These are phyloP conservation scores for Haliclystus octoradiatus DNA, from an alignment of 30 jellyfish, hydroid and myxozoan species.

Conservation along the genomic window DNA sequence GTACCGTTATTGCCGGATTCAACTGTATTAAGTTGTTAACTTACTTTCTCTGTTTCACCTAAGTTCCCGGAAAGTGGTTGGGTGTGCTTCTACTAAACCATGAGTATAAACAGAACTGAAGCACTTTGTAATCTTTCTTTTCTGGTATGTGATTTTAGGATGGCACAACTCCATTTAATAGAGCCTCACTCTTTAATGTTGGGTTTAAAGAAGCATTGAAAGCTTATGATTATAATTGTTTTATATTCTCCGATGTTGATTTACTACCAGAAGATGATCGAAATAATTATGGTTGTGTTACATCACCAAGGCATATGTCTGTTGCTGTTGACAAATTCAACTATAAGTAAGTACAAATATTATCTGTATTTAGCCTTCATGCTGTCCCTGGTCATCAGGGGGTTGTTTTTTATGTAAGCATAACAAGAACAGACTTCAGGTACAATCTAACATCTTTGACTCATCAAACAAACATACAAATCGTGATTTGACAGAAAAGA, in stretches of 20 bases:
- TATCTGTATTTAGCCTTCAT: not conserved
- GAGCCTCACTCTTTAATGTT: constrained; percentile 91
- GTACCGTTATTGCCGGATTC: too few relatives aligned
- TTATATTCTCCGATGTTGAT: constrained; percentile 87
- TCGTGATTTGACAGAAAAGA: too few relatives aligned
- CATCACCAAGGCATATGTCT: constrained; percentile 79
- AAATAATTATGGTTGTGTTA: constrained; percentile 63
- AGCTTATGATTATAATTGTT: constrained; percentile 61
- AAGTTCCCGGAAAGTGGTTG: too few relatives aligned
- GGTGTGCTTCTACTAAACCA: too few relatives aligned
- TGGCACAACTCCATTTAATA: constrained; percentile 75
- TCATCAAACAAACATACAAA: too few relatives aligned
- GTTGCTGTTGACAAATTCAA: constrained; percentile 59
- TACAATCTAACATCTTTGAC: too few relatives aligned
- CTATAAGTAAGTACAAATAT: constrained; percentile 39
- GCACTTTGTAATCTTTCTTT: not conserved
- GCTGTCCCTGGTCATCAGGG: constrained; percentile 3
- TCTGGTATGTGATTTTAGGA: constrained; percentile 5
- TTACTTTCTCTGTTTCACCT: too few relatives aligned
- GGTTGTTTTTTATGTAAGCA: too few relatives aligned
- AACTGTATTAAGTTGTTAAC: too few relatives aligned
- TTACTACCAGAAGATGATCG: constrained; percentile 90
- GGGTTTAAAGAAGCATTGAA: constrained; percentile 84
- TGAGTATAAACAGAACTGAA: too few relatives aligned
- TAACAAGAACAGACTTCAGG: too few relatives aligned